Evolutionary conservation across 2,888 invertebrate species (phyloP).

Genomic region (Octodonta nipae): DNA sequence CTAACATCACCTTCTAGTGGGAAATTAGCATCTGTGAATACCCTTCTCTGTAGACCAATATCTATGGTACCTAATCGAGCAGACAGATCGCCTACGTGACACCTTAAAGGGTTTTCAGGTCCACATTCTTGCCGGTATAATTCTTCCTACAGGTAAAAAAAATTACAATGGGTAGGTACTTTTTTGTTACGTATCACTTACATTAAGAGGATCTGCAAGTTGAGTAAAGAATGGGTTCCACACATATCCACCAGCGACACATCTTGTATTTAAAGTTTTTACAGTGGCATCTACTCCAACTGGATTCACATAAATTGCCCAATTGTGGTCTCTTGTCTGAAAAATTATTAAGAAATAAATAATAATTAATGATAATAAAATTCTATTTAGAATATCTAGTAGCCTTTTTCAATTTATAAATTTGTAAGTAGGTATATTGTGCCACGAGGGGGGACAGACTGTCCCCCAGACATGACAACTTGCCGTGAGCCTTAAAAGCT

Average conservation of each 20-base stretch:
- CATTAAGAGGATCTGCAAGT: constrained; percentile 77
- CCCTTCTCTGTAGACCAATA: constrained; percentile 60
- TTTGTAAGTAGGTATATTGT: no score
- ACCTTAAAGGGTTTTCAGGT: constrained; percentile 73
- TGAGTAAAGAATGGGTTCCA: constrained; percentile 89
- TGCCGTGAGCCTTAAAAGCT: no score
- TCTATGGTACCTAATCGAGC: constrained; percentile 71
- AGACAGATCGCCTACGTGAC: constrained; percentile 83
- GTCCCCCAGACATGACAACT: no score
- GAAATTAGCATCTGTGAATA: constrained; percentile 76
- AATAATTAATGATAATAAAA: no score
- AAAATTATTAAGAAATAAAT: constrained; percentile 19
- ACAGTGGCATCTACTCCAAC: constrained; percentile 85
- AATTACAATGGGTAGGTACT: neutral
- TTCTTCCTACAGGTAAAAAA: constrained; percentile 48
- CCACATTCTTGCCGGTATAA: constrained; percentile 79
- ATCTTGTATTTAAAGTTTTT: constrained; percentile 61
- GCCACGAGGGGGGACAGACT: no score
- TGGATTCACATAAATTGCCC: constrained; percentile 84
- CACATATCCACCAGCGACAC: constrained; percentile 80
- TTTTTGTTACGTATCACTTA: constrained; percentile 33
- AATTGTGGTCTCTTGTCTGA: constrained; percentile 70
- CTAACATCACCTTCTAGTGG: constrained; percentile 66
- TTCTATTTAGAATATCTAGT: no score
- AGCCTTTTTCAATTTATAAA: no score